Conservation (phyloP, 2,797 vertebrate species). For the Falco concolor region DNA sequence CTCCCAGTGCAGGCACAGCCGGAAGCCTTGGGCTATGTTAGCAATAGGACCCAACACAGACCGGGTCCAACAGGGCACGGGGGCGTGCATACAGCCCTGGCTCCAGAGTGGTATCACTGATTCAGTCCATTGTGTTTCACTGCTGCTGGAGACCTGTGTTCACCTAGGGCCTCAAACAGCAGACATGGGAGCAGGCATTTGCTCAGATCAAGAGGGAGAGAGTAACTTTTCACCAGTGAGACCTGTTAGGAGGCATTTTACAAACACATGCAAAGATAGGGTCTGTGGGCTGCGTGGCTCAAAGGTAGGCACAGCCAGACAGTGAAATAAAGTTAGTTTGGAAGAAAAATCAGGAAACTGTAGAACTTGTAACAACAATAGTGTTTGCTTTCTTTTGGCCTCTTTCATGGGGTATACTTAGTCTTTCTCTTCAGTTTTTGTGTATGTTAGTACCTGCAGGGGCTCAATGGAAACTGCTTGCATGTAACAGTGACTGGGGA, state of each 20-base stretch:
- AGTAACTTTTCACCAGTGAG: neutral
- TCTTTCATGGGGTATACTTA: neutral
- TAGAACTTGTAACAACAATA: neutral
- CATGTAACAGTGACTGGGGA: neutral
- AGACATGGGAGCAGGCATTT: neutral
- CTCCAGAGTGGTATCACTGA: accelerated
- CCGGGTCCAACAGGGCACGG: accelerated
- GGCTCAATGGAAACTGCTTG: neutral
- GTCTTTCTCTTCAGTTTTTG: neutral
- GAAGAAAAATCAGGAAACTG: neutral
- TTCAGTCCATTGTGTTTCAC: accelerated
- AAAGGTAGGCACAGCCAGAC: neutral
- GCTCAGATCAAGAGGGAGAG: neutral
- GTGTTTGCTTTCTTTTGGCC: neutral
- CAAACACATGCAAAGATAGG: neutral
- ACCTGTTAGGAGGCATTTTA: neutral
- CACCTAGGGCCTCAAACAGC: neutral
- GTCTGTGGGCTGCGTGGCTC: neutral
- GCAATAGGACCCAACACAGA: neutral
- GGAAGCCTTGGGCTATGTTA: neutral
- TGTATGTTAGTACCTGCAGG: neutral
- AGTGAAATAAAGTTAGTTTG: neutral
- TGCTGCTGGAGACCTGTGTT: neutral
- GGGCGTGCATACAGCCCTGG: accelerated
- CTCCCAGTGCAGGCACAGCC: neutral